Evolutionary conservation across 1,140 invertebrate species (phyloP).

Genomic region (Cydia amplana): DNA sequence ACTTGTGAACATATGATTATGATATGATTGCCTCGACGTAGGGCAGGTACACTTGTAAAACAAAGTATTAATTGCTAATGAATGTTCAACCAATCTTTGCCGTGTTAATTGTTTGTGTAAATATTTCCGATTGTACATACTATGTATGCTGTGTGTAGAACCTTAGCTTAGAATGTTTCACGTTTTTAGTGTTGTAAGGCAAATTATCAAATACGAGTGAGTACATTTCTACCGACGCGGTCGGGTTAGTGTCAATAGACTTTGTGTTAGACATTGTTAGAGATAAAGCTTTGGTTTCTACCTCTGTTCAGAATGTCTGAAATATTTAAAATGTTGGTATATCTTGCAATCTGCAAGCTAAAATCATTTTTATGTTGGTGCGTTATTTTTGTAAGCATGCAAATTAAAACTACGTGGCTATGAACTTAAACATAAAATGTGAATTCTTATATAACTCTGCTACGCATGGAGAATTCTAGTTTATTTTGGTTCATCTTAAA

Average conservation of each 20-base stretch:
- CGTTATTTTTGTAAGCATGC: constrained; percentile 44
- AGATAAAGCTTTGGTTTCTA: constrained; percentile 19
- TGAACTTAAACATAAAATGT: constrained; percentile 44
- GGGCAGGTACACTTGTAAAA: constrained; percentile 38
- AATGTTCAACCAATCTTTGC: constrained; percentile 53
- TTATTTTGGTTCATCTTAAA: constrained; percentile 49
- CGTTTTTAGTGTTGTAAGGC: constrained; percentile 60
- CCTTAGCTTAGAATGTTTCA: constrained; percentile 73
- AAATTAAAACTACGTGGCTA: constrained; percentile 40
- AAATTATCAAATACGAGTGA: constrained; percentile 50
- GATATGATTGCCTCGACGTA: constrained; percentile 38
- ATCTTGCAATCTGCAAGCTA: constrained; percentile 6
- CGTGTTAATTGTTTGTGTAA: constrained; percentile 67
- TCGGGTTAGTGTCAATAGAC: background rate
- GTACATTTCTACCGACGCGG: constrained; percentile 38
- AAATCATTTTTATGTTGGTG: constrained; percentile 39
- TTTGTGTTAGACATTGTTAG: constrained; percentile 17
- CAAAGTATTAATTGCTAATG: constrained; percentile 43
- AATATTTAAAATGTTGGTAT: constrained; percentile 29
- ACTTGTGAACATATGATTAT: constrained; percentile 43
- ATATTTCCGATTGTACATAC: constrained; percentile 75
- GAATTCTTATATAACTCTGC: background rate
- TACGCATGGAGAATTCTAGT: constrained; percentile 33
- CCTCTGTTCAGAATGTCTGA: constrained; percentile 31
- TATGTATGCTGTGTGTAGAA: constrained; percentile 74